A percentile compares a stretch with the other conserved stretches of the same genome.
These are phyloP conservation scores for Corydoras maculifer DNA, from an alignment of 2,113 vertebrate species.

Conservation along the genomic window DNA sequence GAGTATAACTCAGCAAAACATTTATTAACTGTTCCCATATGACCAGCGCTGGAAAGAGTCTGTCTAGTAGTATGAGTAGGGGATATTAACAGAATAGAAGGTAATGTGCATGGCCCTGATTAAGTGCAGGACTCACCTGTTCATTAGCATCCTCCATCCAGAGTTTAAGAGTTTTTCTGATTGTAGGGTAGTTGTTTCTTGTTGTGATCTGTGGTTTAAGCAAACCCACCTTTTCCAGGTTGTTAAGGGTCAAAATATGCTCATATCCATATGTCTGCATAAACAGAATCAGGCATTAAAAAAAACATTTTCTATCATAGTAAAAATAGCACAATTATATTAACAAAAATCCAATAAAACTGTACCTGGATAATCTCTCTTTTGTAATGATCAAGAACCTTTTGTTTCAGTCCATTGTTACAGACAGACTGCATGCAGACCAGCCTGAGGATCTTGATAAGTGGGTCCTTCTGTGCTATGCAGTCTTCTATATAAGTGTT, in stretches of 20 bases:
- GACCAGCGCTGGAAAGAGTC: no score
- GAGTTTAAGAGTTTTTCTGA: slow-evolving; percentile 89
- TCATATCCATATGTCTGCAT: slow-evolving; percentile 90
- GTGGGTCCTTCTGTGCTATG: slow-evolving; percentile 85
- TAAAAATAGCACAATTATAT: no score
- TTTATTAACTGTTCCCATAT: no score
- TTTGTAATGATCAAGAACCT: slow-evolving; percentile 90
- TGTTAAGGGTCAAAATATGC: slow-evolving; percentile 87
- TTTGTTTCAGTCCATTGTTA: slow-evolving; percentile 93
- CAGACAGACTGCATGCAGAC: slow-evolving; percentile 93
- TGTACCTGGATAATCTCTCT: slow-evolving; percentile 90
- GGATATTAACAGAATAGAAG: no score
- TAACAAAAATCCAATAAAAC: no score
- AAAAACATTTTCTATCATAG: no score
- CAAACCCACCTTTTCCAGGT: slow-evolving; percentile 87
- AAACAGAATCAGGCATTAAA: slow-evolving; percentile 5
- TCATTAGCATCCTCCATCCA: slow-evolving; percentile 99
- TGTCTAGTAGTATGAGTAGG: no score
- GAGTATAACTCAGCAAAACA: no score
- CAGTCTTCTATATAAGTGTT: slow-evolving; percentile 91
- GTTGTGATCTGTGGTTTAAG: slow-evolving; percentile 75
- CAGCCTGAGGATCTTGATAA: slow-evolving; percentile 87
- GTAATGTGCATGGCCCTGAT: no score
- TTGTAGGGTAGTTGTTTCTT: slow-evolving; percentile 91
- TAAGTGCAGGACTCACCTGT: slow-evolving; percentile 62